Evolutionary conservation across 2,888 invertebrate species (phyloP).

Genomic region (Oscheius sp.): DNA sequence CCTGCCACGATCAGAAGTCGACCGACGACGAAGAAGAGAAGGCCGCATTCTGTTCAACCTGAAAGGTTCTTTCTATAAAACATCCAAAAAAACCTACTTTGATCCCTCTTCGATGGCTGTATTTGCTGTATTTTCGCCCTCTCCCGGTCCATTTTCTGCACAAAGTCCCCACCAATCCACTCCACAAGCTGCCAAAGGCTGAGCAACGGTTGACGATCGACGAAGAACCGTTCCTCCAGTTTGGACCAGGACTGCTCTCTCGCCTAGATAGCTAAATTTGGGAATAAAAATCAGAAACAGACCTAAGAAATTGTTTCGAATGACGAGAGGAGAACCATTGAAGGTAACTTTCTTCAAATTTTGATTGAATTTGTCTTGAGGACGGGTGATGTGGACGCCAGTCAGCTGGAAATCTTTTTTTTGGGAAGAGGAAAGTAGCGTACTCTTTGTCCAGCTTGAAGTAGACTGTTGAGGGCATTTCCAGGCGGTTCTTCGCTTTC

Average conservation of each 20-base stretch:
- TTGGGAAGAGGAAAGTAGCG: too few species aligned
- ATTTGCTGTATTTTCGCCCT: slow-evolving; percentile 9
- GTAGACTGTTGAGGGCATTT: not conserved
- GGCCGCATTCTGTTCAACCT: slow-evolving; percentile 5
- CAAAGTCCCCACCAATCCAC: slow-evolving; percentile 20
- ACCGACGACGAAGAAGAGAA: slow-evolving; percentile 24
- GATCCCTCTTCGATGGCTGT: slow-evolving; percentile 6
- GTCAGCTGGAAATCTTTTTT: not conserved
- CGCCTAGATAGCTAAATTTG: slow-evolving; percentile 31
- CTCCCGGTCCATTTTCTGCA: not conserved
- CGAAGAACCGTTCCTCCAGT: slow-evolving; percentile 31
- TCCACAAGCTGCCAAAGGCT: slow-evolving; percentile 16
- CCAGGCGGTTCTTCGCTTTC: slow-evolving; percentile 17
- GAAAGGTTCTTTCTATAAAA: not conserved
- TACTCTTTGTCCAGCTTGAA: slow-evolving; percentile 7
- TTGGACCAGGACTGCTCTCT: slow-evolving; percentile 45
- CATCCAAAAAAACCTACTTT: not conserved
- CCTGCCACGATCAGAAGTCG: slow-evolving; percentile 12
- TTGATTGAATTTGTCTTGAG: not conserved
- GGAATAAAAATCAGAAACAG: not conserved
- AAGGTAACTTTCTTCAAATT: slow-evolving; percentile 17
- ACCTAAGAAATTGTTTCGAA: slow-evolving; percentile 20
- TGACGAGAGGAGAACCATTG: slow-evolving; percentile 24
- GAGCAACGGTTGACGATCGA: slow-evolving; percentile 10
- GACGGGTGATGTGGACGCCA: slow-evolving; percentile 2